Percentiles rank a stretch among this genome's conserved stretches.
phyloP scores from a whole-genome alignment of 2,888 invertebrate genomes.

The Troides oblongomaculatus region DNA sequence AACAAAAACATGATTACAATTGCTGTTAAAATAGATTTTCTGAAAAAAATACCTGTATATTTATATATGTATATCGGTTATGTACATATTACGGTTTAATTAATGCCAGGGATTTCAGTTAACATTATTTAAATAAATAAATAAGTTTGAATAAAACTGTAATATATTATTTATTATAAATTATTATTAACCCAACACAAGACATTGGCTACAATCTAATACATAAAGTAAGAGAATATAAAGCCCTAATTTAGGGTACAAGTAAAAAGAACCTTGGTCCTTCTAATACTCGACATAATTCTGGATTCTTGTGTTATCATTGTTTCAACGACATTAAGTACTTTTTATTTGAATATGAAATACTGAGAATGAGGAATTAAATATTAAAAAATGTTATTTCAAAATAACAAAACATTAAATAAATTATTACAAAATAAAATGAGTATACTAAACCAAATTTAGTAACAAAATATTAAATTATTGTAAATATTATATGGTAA shows the following conservation, averaged over 20 bases:
- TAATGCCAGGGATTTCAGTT: background rate
- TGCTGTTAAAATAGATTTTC: too few relatives aligned
- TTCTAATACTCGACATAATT: constrained; percentile 70
- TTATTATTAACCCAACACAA: constrained; percentile 78
- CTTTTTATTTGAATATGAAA: constrained; percentile 20
- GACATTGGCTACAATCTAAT: constrained; percentile 69
- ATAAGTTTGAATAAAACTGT: constrained; percentile 60
- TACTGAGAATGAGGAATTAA: constrained; percentile 22
- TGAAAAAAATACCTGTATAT: too few relatives aligned
- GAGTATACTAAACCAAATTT: background rate
- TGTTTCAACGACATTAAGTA: constrained; percentile 20
- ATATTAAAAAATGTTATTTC: background rate
- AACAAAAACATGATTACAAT: too few relatives aligned
- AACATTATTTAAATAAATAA: background rate
- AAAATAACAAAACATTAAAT: constrained; percentile 25
- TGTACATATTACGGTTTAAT: too few relatives aligned
- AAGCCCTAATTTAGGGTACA: constrained; percentile 80
- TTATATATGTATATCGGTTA: too few relatives aligned
- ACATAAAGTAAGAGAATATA: constrained; percentile 70
- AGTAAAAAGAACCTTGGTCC: constrained; percentile 76
- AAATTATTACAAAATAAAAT: constrained; percentile 20
- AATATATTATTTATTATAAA: constrained; percentile 79
- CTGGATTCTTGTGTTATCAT: constrained; percentile 21
- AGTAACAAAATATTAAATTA: background rate
- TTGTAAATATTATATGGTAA: background rate